Percentiles rank a stretch among this genome's conserved stretches.
phyloP scores from a whole-genome alignment of 2,888 invertebrate genomes.

The Pinctada fucata region DNA sequence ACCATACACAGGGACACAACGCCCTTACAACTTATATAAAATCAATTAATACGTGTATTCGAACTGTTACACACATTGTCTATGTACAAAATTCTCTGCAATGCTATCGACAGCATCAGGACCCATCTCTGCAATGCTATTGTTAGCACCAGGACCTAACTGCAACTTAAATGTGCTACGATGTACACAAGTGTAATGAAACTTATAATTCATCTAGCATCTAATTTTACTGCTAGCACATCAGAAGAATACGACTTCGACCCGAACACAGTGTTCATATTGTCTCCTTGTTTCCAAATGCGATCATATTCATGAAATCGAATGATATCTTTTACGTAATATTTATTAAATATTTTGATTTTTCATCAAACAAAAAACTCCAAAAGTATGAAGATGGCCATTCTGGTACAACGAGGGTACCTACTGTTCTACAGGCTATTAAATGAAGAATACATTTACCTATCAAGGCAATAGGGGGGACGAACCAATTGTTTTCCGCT shows the following conservation, averaged over 20 bases:
- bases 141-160: background rate
- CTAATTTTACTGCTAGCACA: slow-evolving; percentile 1
- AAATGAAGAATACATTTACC: background rate
- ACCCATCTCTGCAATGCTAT: background rate
- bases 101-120: background rate
- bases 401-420: background rate
- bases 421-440: background rate
- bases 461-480: background rate
- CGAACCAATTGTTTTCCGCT: background rate
- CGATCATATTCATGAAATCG: background rate
- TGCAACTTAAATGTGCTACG: no score
- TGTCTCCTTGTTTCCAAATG: background rate
- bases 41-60: background rate
- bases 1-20: background rate
- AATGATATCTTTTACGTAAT: background rate
- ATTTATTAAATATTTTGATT: background rate
- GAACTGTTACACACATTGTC: background rate
- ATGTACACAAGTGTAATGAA: background rate
- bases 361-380: background rate
- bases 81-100: background rate
- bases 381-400: background rate
- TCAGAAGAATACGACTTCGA: background rate
- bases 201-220: background rate
- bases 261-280: background rate
- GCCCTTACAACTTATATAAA: no score